Conservation (phyloP, 2,797 vertebrate species). For the Loriculus beryllinus region DNA sequence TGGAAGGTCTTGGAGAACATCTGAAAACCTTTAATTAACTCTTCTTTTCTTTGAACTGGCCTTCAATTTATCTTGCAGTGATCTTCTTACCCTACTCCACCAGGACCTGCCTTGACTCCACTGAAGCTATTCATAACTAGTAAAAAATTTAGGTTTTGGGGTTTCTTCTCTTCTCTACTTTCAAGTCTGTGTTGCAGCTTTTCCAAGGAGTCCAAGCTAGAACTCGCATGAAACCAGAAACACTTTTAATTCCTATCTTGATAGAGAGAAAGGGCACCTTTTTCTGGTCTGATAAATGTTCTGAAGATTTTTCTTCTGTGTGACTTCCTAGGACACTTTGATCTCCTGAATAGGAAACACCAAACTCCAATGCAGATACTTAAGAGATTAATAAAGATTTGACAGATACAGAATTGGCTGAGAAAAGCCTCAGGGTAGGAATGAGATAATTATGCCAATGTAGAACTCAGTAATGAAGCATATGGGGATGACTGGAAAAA, state of each 20-base stretch:
- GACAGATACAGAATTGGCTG: neutral
- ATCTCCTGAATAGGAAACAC: neutral
- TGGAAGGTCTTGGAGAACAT: neutral
- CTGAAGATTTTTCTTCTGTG: neutral
- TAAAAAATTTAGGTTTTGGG: neutral
- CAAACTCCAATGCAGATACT: neutral
- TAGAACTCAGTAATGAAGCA: neutral
- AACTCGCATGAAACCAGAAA: neutral
- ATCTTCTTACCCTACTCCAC: neutral
- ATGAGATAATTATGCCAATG: neutral
- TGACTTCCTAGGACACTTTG: neutral
- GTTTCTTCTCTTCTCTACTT: neutral
- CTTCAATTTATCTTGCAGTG: neutral
- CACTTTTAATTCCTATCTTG: neutral
- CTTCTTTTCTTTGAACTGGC: neutral
- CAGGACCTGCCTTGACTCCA: neutral
- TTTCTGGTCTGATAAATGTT: neutral
- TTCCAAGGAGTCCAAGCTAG: neutral
- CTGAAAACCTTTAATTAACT: neutral
- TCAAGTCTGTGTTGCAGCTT: neutral
- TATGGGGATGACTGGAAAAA: neutral
- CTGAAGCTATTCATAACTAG: neutral
- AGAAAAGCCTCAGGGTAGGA: neutral
- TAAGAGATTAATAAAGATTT: neutral
- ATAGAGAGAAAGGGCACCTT: neutral